Evolutionary conservation across 2,113 vertebrate species (phyloP).

Genomic region (Gymnorhina tibicen): DNA sequence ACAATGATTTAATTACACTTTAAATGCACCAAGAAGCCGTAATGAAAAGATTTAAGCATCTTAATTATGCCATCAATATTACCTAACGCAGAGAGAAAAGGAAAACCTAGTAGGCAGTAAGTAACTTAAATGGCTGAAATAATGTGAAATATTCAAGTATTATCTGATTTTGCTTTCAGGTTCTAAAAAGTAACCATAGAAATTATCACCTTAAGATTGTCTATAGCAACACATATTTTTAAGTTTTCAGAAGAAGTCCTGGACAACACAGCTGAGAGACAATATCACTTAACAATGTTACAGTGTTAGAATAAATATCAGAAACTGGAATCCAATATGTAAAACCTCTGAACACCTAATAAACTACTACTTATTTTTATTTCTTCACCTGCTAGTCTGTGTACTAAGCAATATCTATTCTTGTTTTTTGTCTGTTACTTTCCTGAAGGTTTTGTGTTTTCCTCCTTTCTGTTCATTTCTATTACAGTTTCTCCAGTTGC

Average conservation of each 20-base stretch:
- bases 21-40: not conserved
- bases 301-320: not conserved
- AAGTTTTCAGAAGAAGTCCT: not conserved
- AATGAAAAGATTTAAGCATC: not conserved
- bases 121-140: not conserved
- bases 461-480: not conserved
- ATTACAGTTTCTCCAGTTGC: not conserved
- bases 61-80: not conserved
- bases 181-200: not conserved
- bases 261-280: not conserved
- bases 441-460: not conserved
- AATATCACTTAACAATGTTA: not conserved
- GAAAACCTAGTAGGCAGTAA: not conserved
- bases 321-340: not conserved
- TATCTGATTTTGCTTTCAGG: not conserved
- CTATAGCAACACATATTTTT: not conserved
- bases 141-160: not conserved
- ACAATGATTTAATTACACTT: slow-evolving; percentile 19
- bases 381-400: not conserved
- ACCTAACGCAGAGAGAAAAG: not conserved
- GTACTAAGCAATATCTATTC: not conserved
- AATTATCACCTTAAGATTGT: not conserved
- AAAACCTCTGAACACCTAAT: not conserved
- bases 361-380: not conserved
- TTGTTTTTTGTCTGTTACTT: not conserved